Evolutionary conservation across 2,888 invertebrate genomes (phyloP).

Genomic region (Amphimallon solstitiale): DNA sequence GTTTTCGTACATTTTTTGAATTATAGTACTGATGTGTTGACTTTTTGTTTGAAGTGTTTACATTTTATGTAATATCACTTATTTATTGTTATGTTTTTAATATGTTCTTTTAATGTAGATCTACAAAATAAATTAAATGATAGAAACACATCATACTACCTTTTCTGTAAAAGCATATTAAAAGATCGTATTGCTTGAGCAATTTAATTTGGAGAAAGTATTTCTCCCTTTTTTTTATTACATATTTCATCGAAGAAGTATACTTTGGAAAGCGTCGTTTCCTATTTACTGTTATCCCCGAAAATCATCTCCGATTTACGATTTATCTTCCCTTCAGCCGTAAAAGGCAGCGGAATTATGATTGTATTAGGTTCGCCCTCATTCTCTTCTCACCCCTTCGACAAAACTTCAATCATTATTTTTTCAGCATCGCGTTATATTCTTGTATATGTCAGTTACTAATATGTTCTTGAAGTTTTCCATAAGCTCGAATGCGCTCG

Average conservation of each 20-base stretch:
- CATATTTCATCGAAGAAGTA: conserved; percentile 15
- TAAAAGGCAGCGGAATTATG: conserved; percentile 40
- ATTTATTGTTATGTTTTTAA: too few relatives aligned
- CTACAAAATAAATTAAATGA: too few relatives aligned
- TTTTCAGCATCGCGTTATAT: conserved; percentile 5
- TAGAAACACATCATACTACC: not conserved
- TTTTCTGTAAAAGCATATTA: conserved; percentile 9
- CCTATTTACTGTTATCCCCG: conserved; percentile 39
- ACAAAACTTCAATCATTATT: conserved; percentile 26
- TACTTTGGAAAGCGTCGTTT: conserved; percentile 28
- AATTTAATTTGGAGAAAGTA: conserved; percentile 25
- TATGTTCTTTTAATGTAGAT: too few relatives aligned
- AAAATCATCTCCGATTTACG: conserved; percentile 43
- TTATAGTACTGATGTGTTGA: too few relatives aligned
- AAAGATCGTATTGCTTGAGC: conserved; percentile 3
- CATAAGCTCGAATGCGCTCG: conserved; percentile 1
- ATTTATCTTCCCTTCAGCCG: conserved; percentile 40
- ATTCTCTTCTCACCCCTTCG: not conserved
- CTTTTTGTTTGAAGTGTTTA: too few relatives aligned
- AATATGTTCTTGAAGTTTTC: not conserved
- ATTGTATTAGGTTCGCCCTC: conserved; percentile 31
- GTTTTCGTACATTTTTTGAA: too few relatives aligned
- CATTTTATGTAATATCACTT: too few relatives aligned
- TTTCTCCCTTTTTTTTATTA: conserved; percentile 10
- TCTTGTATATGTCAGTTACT: conserved; percentile 13